Base-by-base conservation (phyloP, 2,113 vertebrate species). In the Datnioides undecimradiatus region DNA sequence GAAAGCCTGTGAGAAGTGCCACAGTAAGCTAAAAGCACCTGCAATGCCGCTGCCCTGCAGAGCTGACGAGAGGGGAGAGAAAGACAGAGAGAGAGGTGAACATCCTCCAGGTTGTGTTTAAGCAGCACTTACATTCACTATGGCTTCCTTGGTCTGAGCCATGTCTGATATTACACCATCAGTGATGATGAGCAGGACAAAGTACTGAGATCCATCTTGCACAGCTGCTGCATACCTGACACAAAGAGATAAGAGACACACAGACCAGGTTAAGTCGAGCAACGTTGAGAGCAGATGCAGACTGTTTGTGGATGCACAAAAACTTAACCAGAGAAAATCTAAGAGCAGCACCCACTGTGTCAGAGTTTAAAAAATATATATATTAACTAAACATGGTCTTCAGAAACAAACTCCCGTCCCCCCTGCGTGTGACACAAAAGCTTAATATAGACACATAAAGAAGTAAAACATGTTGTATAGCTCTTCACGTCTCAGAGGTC, bases 131-230 rank as follows among this genome's bases (percentile, higher is more conserved):
- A 99, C 97, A 2, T 97, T 98, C 83, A 99, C 97, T 0, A 99
- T 99, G 72, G 97, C 97, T 91, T 98, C 97, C 94, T 99, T 99
- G 76, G 97, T 99, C 94, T 98, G 97, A 1, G 97, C 96, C 97
- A 99, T 99, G 93, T 99, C 97, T 0, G 97, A 99, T 93, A 99
- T 99, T 89, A 99, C 97, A 2, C 97, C 97, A 1, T 99, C 97
- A 0, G 97, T 99, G 93, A 99, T 97, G 93, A 99, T 98, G 88
- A 99, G 97, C 33, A 99, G 93, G 33, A 99, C 96, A 0, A 97
- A 98, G 87, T 98, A 98, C 89, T 98, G 97, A 46, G 97, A 97
- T 33, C 97, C 97, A 0, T 98, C 97, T 87, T 96, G 95, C 78
- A 97, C 97, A 0, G 94, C 94, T 0, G 95, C 95, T 0, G 97